Percentiles rank a stretch among this genome's conserved stretches.
Conservation (phyloP, 2,797 vertebrate genomes). For the Lacerta bilineata region DNA sequence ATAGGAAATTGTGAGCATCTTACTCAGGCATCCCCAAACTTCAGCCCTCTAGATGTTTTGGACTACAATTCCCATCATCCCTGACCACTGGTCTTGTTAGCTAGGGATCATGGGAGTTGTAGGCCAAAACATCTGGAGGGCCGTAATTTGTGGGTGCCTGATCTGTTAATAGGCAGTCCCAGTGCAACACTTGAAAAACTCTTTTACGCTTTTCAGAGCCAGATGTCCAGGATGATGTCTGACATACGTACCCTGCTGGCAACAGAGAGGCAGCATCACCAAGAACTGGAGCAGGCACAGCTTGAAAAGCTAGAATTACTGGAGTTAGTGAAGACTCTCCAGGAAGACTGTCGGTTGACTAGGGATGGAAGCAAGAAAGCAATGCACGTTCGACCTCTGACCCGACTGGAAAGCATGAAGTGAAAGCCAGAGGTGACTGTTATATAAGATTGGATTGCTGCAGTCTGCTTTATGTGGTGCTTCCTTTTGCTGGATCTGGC, state of each 20-base stretch:
- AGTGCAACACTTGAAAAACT: background rate
- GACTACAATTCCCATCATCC: too few relatives aligned
- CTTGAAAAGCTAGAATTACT: constrained; percentile 88
- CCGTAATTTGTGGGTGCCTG: too few relatives aligned
- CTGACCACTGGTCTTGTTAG: too few relatives aligned
- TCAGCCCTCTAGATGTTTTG: too few relatives aligned
- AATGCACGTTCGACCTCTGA: constrained; percentile 76
- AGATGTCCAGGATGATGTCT: constrained; percentile 88
- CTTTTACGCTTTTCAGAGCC: constrained; percentile 79
- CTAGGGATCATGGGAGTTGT: too few relatives aligned
- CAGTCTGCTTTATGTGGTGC: too few relatives aligned
- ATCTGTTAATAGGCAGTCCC: too few relatives aligned
- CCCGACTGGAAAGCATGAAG: constrained; percentile 85
- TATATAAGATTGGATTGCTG: constrained; percentile 45
- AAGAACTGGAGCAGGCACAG: constrained; percentile 88
- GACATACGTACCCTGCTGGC: constrained; percentile 86
- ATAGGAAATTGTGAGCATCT: background rate
- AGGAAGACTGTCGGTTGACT: constrained; percentile 78
- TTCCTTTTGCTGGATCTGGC: too few relatives aligned
- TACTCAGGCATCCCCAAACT: too few relatives aligned
- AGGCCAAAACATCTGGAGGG: too few relatives aligned
- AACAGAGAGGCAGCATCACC: constrained; percentile 86
- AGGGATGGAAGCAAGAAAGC: constrained; percentile 80
- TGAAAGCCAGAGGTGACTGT: constrained; percentile 86
- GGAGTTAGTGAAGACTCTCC: constrained; percentile 86